Evolutionary conservation across 2,797 vertebrate genomes (phyloP).

Genomic region (Sibirionetta formosa): DNA sequence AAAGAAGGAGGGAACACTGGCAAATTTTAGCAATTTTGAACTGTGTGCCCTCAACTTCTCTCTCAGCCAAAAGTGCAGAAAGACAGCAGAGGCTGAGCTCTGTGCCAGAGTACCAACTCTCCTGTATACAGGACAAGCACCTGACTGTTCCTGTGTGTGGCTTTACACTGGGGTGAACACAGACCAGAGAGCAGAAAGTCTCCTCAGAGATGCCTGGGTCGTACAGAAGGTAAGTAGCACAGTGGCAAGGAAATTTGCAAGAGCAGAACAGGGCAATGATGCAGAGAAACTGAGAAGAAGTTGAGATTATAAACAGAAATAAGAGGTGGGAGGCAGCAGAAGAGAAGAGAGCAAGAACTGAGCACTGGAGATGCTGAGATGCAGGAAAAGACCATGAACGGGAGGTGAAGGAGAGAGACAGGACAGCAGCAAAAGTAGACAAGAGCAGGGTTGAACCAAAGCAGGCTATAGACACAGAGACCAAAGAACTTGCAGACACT

Average conservation of each 20-base stretch:
- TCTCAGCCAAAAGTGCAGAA: not conserved
- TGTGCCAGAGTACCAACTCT: not conserved
- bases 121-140: not conserved
- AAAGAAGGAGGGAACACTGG: not conserved
- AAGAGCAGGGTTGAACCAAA: not conserved
- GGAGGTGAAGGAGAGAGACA: not conserved
- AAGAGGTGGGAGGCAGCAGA: not conserved
- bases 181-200: not conserved
- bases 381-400: not conserved
- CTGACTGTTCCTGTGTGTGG: not conserved
- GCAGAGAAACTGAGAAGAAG: not conserved
- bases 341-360: not conserved
- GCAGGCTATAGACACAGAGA: not conserved
- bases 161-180: not conserved
- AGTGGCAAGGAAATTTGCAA: not conserved
- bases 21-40: not conserved
- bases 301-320: not conserved
- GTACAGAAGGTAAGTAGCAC: not conserved
- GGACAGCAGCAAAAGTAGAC: not conserved
- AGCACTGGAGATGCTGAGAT: not conserved
- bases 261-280: not conserved
- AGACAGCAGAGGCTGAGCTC: accelerated
- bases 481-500: not conserved
- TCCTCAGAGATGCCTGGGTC: not conserved
- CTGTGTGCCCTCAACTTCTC: not conserved